Base-by-base conservation (phyloP, 2,888 invertebrate species). In the Eupeodes latifasciatus region DNA sequence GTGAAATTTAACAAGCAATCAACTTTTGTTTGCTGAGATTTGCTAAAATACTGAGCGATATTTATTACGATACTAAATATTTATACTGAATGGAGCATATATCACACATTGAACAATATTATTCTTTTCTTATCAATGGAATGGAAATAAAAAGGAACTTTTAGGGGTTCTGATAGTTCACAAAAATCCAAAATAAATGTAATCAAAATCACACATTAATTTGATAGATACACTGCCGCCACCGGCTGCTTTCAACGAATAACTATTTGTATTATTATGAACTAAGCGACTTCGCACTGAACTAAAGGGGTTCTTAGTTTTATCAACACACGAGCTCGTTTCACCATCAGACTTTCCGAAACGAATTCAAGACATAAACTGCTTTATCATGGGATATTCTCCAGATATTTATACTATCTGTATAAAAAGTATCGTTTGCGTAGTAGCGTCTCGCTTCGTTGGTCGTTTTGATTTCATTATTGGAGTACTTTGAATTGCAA, bases 371-470 rank as follows among this genome's bases (percentile, higher is more conserved):
- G 57, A 74, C 61, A 47, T 72, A 51, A 78, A 85, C 85, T 85
- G 85, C 27, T 72, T 81, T 61, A 74, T 67, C 53, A 80, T 61
- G 27, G 14, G 14, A 34, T 62, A 67, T 61, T 64, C 67, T 36
- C 67, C 47, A 74, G 61, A 66, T 85, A 85, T 85, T 81, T 85
- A 85, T 85, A 71, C 40, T 53, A 34, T 36, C 10, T 55, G 27
- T 34, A 77, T 47, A n/a, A 57, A 55, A 67, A 64, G 61, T 19
- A 12, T 16, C 12, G 7, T 12, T 5, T 14, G 27, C 14, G 51
- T 61, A 9, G 14, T 40, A 1, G 2, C 27, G 27, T 27, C 27
- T 1, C 27, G 27, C 0, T 0, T 27, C 27, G 27, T 27, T 27
- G 19, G 19, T 59, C 16, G 36, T 44, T 62, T 47, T 44, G 36